phyloP scores from a whole-genome alignment of 2,888 invertebrate species.

The Polia nebulosa region DNA sequence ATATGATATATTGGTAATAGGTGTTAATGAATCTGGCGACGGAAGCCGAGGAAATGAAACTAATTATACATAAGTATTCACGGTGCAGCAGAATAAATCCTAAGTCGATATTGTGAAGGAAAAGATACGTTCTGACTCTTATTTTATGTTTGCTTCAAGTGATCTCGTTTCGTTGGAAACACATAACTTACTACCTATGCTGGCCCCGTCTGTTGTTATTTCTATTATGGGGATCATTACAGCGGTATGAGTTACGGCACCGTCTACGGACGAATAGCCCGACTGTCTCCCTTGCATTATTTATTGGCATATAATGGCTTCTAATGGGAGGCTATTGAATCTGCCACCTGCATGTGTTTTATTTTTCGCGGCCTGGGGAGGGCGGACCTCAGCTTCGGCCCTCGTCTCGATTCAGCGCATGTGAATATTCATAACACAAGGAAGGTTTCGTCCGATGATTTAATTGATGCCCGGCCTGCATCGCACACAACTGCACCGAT shows the following conservation, averaged over 20 bases:
- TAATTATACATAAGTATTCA: conserved; percentile 15
- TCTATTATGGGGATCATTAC: conserved; percentile 86
- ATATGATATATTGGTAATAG: conserved; percentile 20
- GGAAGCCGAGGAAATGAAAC: conserved; percentile 31
- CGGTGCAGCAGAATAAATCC: background rate
- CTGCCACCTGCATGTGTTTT: conserved; percentile 87
- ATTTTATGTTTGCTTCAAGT: conserved; percentile 23
- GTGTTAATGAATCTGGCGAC: conserved; percentile 4
- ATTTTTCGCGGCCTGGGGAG: conserved; percentile 77
- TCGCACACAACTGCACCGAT: conserved; percentile 78
- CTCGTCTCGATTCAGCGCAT: conserved; percentile 72
- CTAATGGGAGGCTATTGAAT: conserved; percentile 90
- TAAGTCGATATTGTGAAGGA: conserved; percentile 13
- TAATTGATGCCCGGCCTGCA: conserved; percentile 83
- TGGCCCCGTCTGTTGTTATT: conserved; percentile 74
- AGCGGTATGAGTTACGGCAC: conserved; percentile 83
- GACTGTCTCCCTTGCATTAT: conserved; percentile 87
- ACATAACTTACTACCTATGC: conserved; percentile 67
- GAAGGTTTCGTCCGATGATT: conserved; percentile 80
- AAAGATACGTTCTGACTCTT: background rate
- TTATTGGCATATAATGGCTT: conserved; percentile 90
- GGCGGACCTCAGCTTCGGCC: conserved; percentile 70
- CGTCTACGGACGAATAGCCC: conserved; percentile 82
- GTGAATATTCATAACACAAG: conserved; percentile 87
- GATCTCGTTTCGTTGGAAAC: conserved; percentile 51